Conservation (phyloP, 1,140 invertebrate species). For the Listronotus oregonensis region DNA sequence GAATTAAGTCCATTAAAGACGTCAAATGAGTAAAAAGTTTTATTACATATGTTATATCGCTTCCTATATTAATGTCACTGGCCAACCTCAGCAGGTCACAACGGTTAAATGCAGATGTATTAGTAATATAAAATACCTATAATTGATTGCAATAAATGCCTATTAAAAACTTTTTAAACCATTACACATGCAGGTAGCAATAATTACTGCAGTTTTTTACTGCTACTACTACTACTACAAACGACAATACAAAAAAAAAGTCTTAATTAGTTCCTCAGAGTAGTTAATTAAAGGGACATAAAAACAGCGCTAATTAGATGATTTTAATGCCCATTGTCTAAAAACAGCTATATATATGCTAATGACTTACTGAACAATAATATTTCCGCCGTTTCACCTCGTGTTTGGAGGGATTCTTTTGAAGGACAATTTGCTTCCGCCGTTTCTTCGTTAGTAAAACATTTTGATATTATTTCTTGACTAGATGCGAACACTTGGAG, state of each 20-base stretch:
- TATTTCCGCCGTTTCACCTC: constrained; percentile 57
- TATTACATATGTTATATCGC: no score
- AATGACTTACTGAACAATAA: constrained; percentile 62
- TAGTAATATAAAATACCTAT: no score
- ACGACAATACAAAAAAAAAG: not conserved
- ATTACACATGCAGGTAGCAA: no score
- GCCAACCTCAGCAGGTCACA: no score
- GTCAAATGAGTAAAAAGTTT: no score
- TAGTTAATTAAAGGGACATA: constrained; percentile 12
- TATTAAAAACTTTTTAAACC: no score
- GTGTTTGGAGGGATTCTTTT: constrained; percentile 57
- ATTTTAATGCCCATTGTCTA: constrained; percentile 28
- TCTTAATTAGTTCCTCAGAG: not conserved
- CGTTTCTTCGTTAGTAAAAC: constrained; percentile 66
- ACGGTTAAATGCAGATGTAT: no score
- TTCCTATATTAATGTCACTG: no score
- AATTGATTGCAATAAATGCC: no score
- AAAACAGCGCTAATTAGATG: constrained; percentile 17
- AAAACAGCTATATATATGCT: constrained; percentile 29
- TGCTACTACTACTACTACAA: not conserved
- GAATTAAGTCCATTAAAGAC: no score
- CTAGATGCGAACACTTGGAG: constrained; percentile 68
- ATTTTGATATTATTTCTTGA: constrained; percentile 60
- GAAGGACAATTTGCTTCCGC: constrained; percentile 65
- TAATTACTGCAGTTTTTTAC: no score